Base-by-base conservation (phyloP, 2,888 invertebrate species). In the Pseudococcus viburni region DNA sequence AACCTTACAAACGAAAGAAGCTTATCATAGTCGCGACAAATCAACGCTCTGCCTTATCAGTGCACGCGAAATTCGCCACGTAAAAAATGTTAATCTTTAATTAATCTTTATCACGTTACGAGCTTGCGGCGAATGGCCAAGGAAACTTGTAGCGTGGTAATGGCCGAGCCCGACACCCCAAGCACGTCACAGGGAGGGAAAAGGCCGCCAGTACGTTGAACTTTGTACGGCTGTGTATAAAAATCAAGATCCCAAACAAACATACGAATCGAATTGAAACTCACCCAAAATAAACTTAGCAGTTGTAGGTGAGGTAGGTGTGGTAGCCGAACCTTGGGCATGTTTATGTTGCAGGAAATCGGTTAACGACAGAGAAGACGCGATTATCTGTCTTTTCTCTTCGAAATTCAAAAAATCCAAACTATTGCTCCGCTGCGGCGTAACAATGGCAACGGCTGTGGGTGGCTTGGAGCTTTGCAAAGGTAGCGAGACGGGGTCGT, bases 391-490 rank as follows among this genome's bases (percentile, higher is more conserved):
- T 91, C 97, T 93, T 92, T 96, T 96, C 93, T 97, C 97, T 92
- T 97, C 96, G 92, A 97, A 97, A 93, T 97, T 97, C 89, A 97
- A 94, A 93, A 96, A 96, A 93, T 96, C 96, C 93, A 96, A 94
- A 91, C 96, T 96, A 92, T 95, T 96, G 93, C 96, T 96, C 91
- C 96, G 92, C 91, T 95, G 95, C 0, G 95, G 95, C 48, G 94
- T 93, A 48, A 95, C 94, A 46, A 95, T 94, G 87, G 95, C 90
- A 89, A 91, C 90, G 89, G 90, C 90, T 68, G 88, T 85, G 22
- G 90, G 90, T 48, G 90, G 89, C 39, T 89, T 89, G 8, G 88
- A 88, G 26, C 85, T 64, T 85, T 88, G 88, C 22, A 85, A 48
- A 11, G 88, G 88, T 19, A 89, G 11, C 51, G 89, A 73, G 9